phyloP scores from a whole-genome alignment of 2,888 invertebrate species.

The Drosophila kanekoi region DNA sequence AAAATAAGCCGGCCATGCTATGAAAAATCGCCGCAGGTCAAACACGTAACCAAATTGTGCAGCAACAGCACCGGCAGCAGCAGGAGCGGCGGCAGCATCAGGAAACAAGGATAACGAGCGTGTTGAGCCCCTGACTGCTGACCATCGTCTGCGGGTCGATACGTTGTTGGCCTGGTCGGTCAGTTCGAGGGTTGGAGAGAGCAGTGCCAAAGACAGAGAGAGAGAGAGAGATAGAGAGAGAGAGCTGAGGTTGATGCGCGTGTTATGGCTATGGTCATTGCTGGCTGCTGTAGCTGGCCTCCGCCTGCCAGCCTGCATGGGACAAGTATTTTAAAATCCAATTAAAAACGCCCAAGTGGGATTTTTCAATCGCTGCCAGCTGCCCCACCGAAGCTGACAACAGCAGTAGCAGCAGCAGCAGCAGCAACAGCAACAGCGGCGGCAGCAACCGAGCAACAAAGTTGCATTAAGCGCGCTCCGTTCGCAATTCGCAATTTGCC shows the following conservation, averaged over 20 bases:
- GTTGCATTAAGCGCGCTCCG: conserved; percentile 77
- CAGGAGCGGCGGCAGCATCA: conserved; percentile 53
- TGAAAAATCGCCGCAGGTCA: conserved; percentile 80
- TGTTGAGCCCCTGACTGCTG: conserved; percentile 74
- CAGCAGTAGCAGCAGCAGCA: conserved; percentile 32
- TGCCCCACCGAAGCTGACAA: conserved; percentile 43
- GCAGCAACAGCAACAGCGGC: conserved; percentile 22
- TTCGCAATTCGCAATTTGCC: conserved; percentile 60
- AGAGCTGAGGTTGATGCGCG: conserved; percentile 37
- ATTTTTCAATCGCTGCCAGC: conserved; percentile 82
- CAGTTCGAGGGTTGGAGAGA: conserved; percentile 25
- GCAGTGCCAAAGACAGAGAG: conserved; percentile 2
- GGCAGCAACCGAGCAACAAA: conserved; percentile 65
- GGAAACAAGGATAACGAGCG: conserved; percentile 81
- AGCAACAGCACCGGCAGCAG: conserved; percentile 14
- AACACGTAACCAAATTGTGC: conserved; percentile 80
- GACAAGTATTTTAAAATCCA: conserved; percentile 85
- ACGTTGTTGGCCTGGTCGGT: conserved; percentile 53
- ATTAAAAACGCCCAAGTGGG: conserved; percentile 85
- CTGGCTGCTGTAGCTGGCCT: conserved; percentile 21
- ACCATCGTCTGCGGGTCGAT: conserved; percentile 64
- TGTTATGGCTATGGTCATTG: conserved; percentile 62
- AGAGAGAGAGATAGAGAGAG: too few species aligned
- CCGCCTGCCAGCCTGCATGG: conserved; percentile 62
- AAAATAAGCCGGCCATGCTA: conserved; percentile 65